Conservation (phyloP, 2,797 vertebrate species). For the Tiaroga cobitis region DNA sequence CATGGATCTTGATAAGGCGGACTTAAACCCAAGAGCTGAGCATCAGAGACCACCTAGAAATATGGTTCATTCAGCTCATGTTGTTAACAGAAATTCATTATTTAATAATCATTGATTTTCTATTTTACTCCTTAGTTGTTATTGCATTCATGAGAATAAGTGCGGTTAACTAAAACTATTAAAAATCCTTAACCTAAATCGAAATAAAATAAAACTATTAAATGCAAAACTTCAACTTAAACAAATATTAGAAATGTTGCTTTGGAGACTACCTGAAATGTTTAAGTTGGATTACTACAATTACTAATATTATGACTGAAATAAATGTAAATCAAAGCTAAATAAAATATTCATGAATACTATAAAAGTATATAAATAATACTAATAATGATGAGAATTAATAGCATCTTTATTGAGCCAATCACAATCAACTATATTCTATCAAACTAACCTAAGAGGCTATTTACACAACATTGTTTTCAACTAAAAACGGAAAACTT, state of each 20-base stretch:
- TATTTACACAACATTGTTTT: neutral
- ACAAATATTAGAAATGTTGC: neutral
- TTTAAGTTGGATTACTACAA: neutral
- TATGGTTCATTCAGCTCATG: conserved; percentile 10
- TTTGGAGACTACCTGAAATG: neutral
- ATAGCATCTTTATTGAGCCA: neutral
- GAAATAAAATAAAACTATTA: neutral
- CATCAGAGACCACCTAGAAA: conserved; percentile 10
- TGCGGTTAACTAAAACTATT: neutral
- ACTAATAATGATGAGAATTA: neutral
- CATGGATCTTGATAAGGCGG: conserved; percentile 32
- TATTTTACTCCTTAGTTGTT: neutral
- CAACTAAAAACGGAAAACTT: neutral
- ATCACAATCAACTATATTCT: neutral
- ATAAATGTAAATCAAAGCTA: neutral
- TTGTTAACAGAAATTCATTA: neutral
- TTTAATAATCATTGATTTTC: neutral
- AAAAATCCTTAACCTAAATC: neutral
- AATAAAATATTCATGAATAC: neutral
- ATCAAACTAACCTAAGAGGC: neutral
- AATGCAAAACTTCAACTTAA: neutral
- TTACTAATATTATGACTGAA: neutral
- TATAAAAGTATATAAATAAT: neutral
- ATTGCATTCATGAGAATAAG: neutral
- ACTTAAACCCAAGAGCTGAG: conserved; percentile 20